Conservation (phyloP, 2,113 vertebrate species). For the cattle (Bos taurus) region ARS-UCD2.0 NC_037348.1:25327501-25328000, state of each 20-base stretch:
- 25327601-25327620: neutral
- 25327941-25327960: neutral
- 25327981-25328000: neutral
- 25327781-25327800: neutral
- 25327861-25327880: neutral
- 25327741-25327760: neutral
- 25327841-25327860: neutral
- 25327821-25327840: neutral
- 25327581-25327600: rapidly evolving
- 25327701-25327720: neutral
- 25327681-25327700: neutral
- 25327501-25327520: neutral
- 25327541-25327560: no score
- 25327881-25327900: neutral
- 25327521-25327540: rapidly evolving
- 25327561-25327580: no score
- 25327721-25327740: neutral
- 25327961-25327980: neutral
- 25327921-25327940: rapidly evolving
- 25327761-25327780: neutral
- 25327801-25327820: neutral
- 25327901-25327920: rapidly evolving
- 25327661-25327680: neutral
- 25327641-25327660: neutral
- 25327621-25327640: neutral